Percentiles rank a stretch among this genome's conserved stretches.
These are phyloP conservation scores for Synchiropus splendidus DNA, from an alignment of 2,113 vertebrate genomes.

Conservation along the genomic window DNA sequence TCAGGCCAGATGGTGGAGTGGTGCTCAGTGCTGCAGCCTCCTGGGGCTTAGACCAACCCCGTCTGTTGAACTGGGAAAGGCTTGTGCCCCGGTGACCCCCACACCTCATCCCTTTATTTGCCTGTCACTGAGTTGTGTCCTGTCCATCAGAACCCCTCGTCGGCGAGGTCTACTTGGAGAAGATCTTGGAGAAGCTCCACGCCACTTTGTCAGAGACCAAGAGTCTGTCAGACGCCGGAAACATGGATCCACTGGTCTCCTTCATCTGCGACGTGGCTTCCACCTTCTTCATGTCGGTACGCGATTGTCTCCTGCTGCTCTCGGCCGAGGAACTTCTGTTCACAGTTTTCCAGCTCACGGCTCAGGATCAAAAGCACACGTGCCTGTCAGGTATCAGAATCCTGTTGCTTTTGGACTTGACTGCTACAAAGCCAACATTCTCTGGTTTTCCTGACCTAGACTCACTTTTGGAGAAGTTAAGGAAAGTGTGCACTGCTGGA, in stretches of 20 bases:
- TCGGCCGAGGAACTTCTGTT: conserved; percentile 87
- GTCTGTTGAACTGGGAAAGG: too few species aligned
- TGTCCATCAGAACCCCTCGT: conserved; percentile 75
- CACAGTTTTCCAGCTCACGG: conserved; percentile 85
- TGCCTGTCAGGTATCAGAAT: conserved; percentile 75
- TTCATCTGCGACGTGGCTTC: conserved; percentile 86
- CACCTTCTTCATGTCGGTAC: conserved; percentile 87
- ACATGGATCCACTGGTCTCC: conserved; percentile 77
- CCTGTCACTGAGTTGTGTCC: too few species aligned
- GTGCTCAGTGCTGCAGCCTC: too few species aligned
- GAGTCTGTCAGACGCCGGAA: conserved; percentile 78
- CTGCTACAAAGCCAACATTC: not conserved
- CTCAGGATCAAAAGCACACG: conserved; percentile 74
- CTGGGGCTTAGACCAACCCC: too few species aligned
- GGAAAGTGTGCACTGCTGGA: conserved; percentile 75
- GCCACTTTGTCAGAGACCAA: conserved; percentile 79
- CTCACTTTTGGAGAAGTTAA: conserved; percentile 76
- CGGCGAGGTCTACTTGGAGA: conserved; percentile 77
- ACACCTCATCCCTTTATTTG: too few species aligned
- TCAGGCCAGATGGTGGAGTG: too few species aligned
- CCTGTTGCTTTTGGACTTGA: not conserved
- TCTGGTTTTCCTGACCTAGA: conserved; percentile 56
- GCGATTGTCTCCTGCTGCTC: conserved; percentile 75
- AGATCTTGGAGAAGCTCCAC: conserved; percentile 85
- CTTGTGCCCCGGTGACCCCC: too few species aligned